Conservation (phyloP, 2,113 vertebrate genomes). For the Callopanchax toddi region DNA sequence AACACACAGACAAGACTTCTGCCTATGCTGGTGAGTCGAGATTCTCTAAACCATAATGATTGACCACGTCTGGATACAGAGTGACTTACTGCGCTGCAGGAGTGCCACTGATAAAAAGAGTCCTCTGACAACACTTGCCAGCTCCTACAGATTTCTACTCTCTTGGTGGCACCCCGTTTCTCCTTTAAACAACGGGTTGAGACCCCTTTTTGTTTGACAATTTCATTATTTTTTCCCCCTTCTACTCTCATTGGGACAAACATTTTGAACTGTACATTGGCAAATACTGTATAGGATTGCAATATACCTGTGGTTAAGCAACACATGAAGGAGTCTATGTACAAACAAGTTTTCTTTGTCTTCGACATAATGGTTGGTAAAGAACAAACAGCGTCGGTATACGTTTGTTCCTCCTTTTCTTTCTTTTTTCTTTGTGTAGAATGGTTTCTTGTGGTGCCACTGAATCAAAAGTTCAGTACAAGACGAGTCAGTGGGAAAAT, state of each 20-base stretch:
- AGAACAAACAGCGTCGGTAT: constrained; percentile 56
- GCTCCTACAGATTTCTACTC: constrained; percentile 48
- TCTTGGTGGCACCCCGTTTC: constrained; percentile 64
- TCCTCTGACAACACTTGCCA: constrained; percentile 51
- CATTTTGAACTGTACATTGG: constrained; percentile 78
- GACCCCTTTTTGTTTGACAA: constrained; percentile 58
- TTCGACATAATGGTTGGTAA: constrained; percentile 79
- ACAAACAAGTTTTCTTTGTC: constrained; percentile 88
- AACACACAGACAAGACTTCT: constrained; percentile 54
- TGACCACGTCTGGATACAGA: constrained; percentile 60
- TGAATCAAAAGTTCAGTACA: constrained; percentile 92
- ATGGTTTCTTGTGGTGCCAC: constrained; percentile 87
- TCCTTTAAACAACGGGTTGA: constrained; percentile 52
- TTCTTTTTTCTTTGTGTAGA: constrained; percentile 83
- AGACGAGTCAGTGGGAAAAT: constrained; percentile 85
- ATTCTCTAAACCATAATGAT: constrained; percentile 53
- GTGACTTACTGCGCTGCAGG: constrained; percentile 48
- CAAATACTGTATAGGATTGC: constrained; percentile 90
- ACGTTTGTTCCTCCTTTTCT: constrained; percentile 68
- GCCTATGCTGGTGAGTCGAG: constrained; percentile 70
- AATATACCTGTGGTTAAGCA: constrained; percentile 88
- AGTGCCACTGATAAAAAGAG: constrained; percentile 64
- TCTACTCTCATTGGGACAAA: constrained; percentile 56
- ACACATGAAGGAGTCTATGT: constrained; percentile 98
- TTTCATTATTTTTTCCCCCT: constrained; percentile 48